phyloP scores from a whole-genome alignment of 2,888 invertebrate genomes.

The Pogonocherus hispidulus region DNA sequence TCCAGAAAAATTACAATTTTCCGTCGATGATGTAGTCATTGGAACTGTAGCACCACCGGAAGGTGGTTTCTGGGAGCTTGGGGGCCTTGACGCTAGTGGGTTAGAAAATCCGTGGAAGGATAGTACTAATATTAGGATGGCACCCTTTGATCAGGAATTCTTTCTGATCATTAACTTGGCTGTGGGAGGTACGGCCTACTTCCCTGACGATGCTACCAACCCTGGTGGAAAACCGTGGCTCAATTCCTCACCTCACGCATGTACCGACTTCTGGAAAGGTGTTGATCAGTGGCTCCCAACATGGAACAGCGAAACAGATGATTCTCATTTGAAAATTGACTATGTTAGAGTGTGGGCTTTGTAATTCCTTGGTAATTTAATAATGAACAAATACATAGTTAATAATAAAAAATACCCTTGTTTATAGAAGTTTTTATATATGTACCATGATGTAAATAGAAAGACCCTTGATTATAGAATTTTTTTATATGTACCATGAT shows the following conservation, averaged over 20 bases:
- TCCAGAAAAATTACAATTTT: conserved; percentile 70
- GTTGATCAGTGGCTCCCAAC: conserved; percentile 72
- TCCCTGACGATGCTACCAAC: conserved; percentile 74
- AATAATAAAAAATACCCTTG: no score
- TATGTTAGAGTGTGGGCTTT: conserved; percentile 75
- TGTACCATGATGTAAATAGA: no score
- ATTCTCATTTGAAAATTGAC: conserved; percentile 76
- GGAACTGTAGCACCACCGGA: conserved; percentile 71
- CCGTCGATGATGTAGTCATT: conserved; percentile 71
- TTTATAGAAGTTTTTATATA: no score
- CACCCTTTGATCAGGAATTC: conserved; percentile 79
- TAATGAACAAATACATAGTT: no score
- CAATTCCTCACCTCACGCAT: conserved; percentile 66
- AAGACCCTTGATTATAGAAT: no score
- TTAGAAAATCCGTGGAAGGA: conserved; percentile 73
- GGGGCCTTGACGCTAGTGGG: conserved; percentile 71
- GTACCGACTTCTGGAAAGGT: conserved; percentile 75
- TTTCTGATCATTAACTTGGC: conserved; percentile 73
- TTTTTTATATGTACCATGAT: no score
- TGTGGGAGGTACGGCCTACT: conserved; percentile 75
- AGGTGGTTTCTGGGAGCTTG: conserved; percentile 78
- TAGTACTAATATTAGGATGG: conserved; percentile 69
- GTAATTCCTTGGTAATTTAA: conserved; percentile 44
- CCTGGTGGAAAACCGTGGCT: conserved; percentile 75
- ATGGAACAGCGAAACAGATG: conserved; percentile 68